phyloP scores from a whole-genome alignment of 37 sponge, comb jelly and placozoan genomes.

The Haliclona indistincta region DNA sequence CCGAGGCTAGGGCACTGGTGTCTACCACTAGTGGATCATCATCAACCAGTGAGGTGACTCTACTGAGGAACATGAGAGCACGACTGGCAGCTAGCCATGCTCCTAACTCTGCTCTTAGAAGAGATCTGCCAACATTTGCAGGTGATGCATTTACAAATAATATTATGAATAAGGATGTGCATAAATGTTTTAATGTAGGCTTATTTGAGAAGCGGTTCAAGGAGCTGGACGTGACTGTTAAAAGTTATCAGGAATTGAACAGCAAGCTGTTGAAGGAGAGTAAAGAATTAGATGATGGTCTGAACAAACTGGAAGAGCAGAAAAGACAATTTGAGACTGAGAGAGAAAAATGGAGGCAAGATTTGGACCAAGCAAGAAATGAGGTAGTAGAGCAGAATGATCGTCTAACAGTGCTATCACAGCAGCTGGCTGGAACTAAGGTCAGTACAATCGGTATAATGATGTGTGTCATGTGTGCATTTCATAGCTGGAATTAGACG shows the following conservation, averaged over 20 bases:
- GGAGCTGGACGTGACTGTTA: constrained; percentile 31
- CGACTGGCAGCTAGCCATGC: constrained; percentile 78
- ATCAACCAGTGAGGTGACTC: constrained; percentile 16
- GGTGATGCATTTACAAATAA: constrained; percentile 15
- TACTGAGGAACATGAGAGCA: constrained; percentile 76
- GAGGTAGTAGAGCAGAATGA: constrained; percentile 82
- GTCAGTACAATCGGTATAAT: not conserved
- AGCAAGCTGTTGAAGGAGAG: constrained; percentile 39
- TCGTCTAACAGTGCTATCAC: constrained; percentile 62
- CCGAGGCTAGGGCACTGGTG: constrained; percentile 54
- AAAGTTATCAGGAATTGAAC: constrained; percentile 23
- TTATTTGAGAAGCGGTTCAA: constrained; percentile 56
- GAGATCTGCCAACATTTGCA: constrained; percentile 62
- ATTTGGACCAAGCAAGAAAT: constrained; percentile 51
- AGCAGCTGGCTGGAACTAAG: constrained; percentile 74
- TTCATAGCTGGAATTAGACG: constrained; percentile 53
- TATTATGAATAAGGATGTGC: not conserved
- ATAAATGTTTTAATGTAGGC: not conserved
- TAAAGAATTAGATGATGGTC: constrained; percentile 39
- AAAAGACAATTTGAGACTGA: constrained; percentile 47
- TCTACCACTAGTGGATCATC: not conserved
- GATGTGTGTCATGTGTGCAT: not conserved
- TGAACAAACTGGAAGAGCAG: constrained; percentile 34
- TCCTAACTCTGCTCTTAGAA: constrained; percentile 67
- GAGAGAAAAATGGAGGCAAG: constrained; percentile 64